Evolutionary conservation across 2,113 vertebrate genomes (phyloP).

Genomic region (Limnothrissa miodon): DNA sequence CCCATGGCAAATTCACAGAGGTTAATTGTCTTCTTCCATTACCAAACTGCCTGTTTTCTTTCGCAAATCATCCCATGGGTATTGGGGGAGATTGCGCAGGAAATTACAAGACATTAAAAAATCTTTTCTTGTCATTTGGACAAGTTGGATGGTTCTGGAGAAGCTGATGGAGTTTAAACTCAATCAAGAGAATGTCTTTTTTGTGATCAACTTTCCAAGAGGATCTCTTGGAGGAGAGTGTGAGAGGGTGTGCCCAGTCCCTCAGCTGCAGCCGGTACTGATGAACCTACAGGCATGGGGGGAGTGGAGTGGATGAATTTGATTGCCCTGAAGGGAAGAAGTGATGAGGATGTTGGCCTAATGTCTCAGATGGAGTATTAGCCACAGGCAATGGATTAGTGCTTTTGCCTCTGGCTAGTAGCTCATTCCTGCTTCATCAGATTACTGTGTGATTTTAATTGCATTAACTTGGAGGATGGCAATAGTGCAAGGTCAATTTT

Average conservation of each 20-base stretch:
- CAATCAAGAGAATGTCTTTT: not conserved
- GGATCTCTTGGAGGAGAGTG: not conserved
- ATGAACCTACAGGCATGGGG: not conserved
- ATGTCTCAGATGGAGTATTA: not conserved
- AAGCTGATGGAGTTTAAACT: not conserved
- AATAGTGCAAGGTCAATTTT: not conserved
- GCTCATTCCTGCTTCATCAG: not conserved
- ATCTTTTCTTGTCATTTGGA: not conserved
- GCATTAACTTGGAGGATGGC: not conserved
- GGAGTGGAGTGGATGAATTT: not conserved
- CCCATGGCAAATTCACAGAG: not conserved
- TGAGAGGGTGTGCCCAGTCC: not conserved
- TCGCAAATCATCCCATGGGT: not conserved
- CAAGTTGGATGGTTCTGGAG: not conserved
- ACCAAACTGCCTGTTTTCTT: not conserved
- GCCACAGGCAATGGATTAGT: not conserved
- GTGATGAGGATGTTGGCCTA: not conserved
- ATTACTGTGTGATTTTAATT: not conserved
- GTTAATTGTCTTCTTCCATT: not conserved
- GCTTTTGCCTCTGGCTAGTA: not conserved
- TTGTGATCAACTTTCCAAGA: too few relatives aligned
- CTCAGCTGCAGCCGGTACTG: not conserved
- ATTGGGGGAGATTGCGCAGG: not conserved
- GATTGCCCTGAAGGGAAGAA: not conserved
- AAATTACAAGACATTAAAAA: not conserved